Conservation (phyloP, 2,888 invertebrate genomes). For the Agonopterix heracliana region DNA sequence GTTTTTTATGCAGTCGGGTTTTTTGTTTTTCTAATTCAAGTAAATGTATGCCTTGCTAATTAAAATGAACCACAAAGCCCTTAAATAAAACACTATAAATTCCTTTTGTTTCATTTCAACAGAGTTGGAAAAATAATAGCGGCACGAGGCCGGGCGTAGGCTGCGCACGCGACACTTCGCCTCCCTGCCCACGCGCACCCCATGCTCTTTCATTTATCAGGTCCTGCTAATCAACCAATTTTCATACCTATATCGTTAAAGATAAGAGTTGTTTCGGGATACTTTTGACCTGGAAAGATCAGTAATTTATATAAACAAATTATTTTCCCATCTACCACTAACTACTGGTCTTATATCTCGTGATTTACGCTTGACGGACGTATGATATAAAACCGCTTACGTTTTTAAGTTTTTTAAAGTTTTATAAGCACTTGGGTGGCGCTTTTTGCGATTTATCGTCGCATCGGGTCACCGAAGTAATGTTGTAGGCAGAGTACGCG, state of each 20-base stretch:
- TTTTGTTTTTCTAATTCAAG: no score
- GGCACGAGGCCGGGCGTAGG: constrained; percentile 49
- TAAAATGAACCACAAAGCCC: no score
- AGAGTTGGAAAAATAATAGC: constrained; percentile 47
- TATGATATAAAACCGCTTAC: constrained; percentile 20
- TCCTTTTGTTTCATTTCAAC: constrained; percentile 43
- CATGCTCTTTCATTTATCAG: no score
- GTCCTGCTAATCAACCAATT: no score
- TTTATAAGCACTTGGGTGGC: constrained; percentile 18
- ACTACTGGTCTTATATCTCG: constrained; percentile 55
- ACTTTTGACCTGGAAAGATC: constrained; percentile 10
- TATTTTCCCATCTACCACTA: constrained; percentile 54
- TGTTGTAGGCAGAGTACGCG: constrained; percentile 35
- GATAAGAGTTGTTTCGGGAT: no score
- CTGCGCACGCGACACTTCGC: constrained; percentile 55
- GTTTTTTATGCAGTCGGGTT: no score
- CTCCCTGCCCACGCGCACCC: constrained; percentile 40
- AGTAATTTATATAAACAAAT: constrained; percentile 64
- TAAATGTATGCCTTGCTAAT: no score
- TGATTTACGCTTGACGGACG: constrained; percentile 36
- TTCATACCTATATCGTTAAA: no score
- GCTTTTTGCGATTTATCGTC: constrained; percentile 21
- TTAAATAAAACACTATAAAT: no score
- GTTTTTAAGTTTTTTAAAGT: constrained; percentile 13
- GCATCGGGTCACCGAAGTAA: constrained; percentile 31